A percentile compares a stretch with the other conserved stretches of the same genome.
Evolutionary conservation across 1,140 invertebrate species (phyloP).

Genomic region (Hormaphis cornu): DNA sequence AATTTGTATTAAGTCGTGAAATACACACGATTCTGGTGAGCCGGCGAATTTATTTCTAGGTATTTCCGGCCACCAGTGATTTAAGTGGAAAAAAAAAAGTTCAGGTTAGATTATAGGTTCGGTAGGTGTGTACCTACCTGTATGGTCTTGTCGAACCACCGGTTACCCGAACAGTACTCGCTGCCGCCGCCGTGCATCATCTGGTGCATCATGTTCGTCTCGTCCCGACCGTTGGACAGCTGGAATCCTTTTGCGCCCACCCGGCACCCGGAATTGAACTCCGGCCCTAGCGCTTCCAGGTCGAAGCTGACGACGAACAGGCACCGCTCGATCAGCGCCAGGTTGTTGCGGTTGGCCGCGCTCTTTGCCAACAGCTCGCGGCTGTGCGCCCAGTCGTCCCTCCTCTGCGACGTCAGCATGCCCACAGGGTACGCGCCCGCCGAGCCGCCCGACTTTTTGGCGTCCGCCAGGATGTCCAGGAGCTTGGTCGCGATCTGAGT

Average conservation of each 20-base stretch:
- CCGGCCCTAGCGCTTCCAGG: slow-evolving; percentile 50
- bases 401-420: slow-evolving; percentile 68
- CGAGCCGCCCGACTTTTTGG: slow-evolving; percentile 50
- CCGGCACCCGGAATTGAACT: slow-evolving; percentile 47
- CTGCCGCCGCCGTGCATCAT: slow-evolving; percentile 88
- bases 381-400: slow-evolving; percentile 70
- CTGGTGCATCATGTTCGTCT: slow-evolving; percentile 77
- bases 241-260: slow-evolving; percentile 42
- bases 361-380: slow-evolving; percentile 63
- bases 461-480: slow-evolving; percentile 60
- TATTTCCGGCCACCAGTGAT: too few relatives aligned
- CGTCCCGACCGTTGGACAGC: slow-evolving; percentile 53
- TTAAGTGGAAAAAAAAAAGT: too few relatives aligned
- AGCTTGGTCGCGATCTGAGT: slow-evolving; percentile 67
- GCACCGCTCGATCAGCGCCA: slow-evolving; percentile 73
- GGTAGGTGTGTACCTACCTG: too few relatives aligned
- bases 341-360: slow-evolving; percentile 46
- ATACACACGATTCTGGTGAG: too few relatives aligned
- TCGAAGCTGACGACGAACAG: slow-evolving; percentile 75
- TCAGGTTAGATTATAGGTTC: too few relatives aligned
- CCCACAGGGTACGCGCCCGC: slow-evolving; percentile 51
- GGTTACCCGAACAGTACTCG: slow-evolving; percentile 71
- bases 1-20: too few relatives aligned
- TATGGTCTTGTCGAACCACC: slow-evolving; percentile 97
- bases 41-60: too few relatives aligned